Evolutionary conservation across 2,888 invertebrate species (phyloP).

Genomic region (Drosophila putrida): DNA sequence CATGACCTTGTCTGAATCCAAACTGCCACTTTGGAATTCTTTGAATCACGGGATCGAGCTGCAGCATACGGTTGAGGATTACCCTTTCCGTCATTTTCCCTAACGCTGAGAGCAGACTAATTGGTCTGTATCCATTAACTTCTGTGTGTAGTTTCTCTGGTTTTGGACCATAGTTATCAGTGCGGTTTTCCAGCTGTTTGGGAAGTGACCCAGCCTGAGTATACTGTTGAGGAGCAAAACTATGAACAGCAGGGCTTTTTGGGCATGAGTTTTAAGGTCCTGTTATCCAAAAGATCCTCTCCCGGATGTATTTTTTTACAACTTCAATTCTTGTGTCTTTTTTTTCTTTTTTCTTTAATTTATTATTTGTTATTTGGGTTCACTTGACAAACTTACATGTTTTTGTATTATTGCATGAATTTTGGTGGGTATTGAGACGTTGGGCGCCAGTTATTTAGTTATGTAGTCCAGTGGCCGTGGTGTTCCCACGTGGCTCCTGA

Average conservation of each 20-base stretch:
- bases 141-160: conserved; percentile 10
- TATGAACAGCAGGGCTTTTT: conserved; percentile 20
- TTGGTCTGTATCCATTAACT: conserved; percentile 11
- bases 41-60: background rate
- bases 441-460: no score
- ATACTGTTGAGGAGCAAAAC: conserved; percentile 22
- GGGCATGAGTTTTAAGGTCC: conserved; percentile 15
- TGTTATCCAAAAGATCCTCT: conserved; percentile 18
- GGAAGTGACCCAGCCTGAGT: conserved; percentile 18
- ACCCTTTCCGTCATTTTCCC: conserved; percentile 6
- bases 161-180: conserved; percentile 21
- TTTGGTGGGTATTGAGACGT: no score
- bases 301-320: conserved; percentile 21
- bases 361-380: no score
- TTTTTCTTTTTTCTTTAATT: no score
- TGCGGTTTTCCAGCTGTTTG: conserved; percentile 18
- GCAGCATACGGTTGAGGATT: background rate
- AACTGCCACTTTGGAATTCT: conserved; percentile 12
- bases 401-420: no score
- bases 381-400: no score
- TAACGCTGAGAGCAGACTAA: conserved; percentile 7
- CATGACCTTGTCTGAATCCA: conserved; percentile 12
- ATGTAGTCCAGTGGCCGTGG: no score
- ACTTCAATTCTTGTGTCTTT: no score
- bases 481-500: no score